These are phyloP conservation scores for Xyrichtys novacula DNA, from an alignment of 2,797 vertebrate species.

Conservation along the genomic window DNA sequence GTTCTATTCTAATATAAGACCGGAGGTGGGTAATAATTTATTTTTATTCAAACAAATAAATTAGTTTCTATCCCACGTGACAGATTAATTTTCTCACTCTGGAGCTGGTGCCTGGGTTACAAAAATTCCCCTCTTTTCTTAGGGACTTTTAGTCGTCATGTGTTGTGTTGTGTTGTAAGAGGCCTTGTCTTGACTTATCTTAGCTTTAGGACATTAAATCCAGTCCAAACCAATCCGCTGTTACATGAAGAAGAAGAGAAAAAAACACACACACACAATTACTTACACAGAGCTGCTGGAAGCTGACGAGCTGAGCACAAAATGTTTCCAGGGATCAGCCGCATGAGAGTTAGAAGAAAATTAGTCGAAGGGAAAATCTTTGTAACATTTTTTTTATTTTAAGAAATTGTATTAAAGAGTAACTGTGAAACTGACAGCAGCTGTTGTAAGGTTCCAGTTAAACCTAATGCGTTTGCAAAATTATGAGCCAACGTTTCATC, in stretches of 20 bases:
- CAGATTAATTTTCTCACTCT: neutral
- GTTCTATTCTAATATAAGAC: too few species aligned
- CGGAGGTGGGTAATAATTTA: too few species aligned
- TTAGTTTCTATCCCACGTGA: neutral
- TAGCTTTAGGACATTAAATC: conserved; percentile 4
- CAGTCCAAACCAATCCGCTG: conserved; percentile 1
- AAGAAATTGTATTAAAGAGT: too few species aligned
- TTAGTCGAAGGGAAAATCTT: neutral
- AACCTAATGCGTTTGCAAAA: neutral
- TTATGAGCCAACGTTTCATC: neutral
- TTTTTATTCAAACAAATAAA: neutral
- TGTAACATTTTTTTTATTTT: too few species aligned
- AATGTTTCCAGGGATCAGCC: neutral
- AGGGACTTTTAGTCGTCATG: neutral
- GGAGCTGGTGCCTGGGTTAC: neutral
- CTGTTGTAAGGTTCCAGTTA: neutral
- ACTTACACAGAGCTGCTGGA: neutral
- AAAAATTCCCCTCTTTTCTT: neutral
- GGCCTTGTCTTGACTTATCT: neutral
- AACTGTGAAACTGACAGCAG: too few species aligned
- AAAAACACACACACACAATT: too few species aligned
- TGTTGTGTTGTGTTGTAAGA: neutral
- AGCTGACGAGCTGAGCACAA: neutral
- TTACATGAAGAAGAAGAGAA: neutral
- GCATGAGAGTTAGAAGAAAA: neutral